A percentile compares a stretch with the other conserved stretches of the same genome.
These are phyloP conservation scores for Sarcophaga caerulescens DNA, from an alignment of 2,888 invertebrate genomes.

Conservation along the genomic window DNA sequence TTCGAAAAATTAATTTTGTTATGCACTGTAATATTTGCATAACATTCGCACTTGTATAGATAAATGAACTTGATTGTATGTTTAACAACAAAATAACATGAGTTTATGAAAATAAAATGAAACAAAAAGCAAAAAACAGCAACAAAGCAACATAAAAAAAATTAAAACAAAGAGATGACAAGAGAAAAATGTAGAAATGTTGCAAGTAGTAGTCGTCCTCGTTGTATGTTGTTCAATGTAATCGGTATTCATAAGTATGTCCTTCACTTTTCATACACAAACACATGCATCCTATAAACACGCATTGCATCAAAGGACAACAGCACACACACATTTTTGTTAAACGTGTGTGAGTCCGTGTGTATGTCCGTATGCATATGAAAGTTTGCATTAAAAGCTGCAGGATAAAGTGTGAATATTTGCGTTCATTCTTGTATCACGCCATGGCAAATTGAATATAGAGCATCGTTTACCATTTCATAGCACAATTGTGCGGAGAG, in stretches of 20 bases:
- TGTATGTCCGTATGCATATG: neutral
- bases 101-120: constrained; percentile 56
- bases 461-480: too few relatives aligned
- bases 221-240: constrained; percentile 41
- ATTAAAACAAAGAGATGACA: neutral
- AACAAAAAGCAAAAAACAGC: neutral
- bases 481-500: too few relatives aligned
- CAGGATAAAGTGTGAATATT: neutral
- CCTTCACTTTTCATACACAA: constrained; percentile 27
- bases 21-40: constrained; percentile 40
- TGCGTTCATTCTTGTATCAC: constrained; percentile 30
- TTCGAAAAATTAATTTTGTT: constrained; percentile 21
- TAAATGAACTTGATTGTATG: constrained; percentile 52
- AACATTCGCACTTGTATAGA: constrained; percentile 31
- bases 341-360: neutral
- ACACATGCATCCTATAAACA: neutral
- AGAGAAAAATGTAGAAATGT: constrained; percentile 33
- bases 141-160: neutral
- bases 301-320: too few relatives aligned
- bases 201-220: neutral
- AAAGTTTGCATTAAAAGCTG: too few relatives aligned
- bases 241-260: constrained; percentile 59
- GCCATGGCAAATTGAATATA: constrained; percentile 61
- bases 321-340: neutral
- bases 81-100: constrained; percentile 58